Base-by-base conservation (phyloP, 37 sponge, comb jelly and placozoan species). In the Amphimedon queenslandica region DNA sequence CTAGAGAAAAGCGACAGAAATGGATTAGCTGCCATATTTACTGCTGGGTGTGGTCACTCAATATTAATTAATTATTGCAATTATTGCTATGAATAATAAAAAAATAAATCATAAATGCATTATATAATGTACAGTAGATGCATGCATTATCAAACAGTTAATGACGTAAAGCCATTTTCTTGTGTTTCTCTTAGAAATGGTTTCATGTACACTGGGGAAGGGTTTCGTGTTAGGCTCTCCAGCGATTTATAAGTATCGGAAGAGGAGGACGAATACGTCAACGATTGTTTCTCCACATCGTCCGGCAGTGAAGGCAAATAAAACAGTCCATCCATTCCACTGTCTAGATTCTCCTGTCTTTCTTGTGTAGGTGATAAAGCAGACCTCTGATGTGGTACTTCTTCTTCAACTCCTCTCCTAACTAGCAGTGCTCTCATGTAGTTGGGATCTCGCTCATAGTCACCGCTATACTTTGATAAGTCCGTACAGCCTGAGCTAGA, bases 371-470 rank as follows among this genome's bases (percentile, higher is more conserved):
- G 13, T n/a, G n/a, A n/a, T n/a, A n/a, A n/a, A n/a, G n/a, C n/a
- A n/a, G n/a, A n/a, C n/a, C n/a, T n/a, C n/a, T n/a, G n/a, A n/a
- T n/a, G n/a, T n/a, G n/a, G n/a, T n/a, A n/a, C n/a, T 13, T 13
- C 53, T 47, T 47, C 53, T 18, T 47, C 53, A 47, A 13, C 13
- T 47, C 8, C 8, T 47, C 53, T 47, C 8, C 13, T 47, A 18
- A 47, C 53, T 47, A 18, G 65, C 23, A 76, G 2, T 11, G 34
- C n/a, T 21, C 8, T 34, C 78, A 82, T 60, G 56, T 85, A 85
- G 21, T 11, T 56, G 16, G 85, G 85, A 29, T 85, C 80, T 0
- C 85, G 30, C 34, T 78, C 85, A 42, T 85, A 85, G 55, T 85
- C 69, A 0, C 85, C 80, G 31, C 60, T 65, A 42, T 85, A 85